phyloP scores from a whole-genome alignment of 2,113 vertebrate genomes.

The Microcebus ravelobensis region DNA sequence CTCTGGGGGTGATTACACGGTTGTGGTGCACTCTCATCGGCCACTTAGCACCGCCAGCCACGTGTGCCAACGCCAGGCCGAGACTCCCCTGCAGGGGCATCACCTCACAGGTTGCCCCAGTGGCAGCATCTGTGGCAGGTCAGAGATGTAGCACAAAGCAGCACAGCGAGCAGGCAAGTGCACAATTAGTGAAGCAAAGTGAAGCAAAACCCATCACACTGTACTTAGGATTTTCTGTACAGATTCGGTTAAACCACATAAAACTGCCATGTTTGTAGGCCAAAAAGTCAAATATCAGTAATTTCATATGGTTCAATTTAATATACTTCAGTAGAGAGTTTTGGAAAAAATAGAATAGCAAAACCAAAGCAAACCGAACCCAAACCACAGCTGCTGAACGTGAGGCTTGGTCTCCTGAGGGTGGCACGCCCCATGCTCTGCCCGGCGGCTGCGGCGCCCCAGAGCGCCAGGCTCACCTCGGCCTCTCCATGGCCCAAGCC shows the following conservation, averaged over 20 bases:
- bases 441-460: fast-evolving
- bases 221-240: not conserved
- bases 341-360: not conserved
- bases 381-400: not conserved
- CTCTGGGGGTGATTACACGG: too few species aligned
- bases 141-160: not conserved
- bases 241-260: not conserved
- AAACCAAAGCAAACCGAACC: not conserved
- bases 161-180: not conserved
- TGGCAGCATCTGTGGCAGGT: not conserved
- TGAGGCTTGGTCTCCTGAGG: not conserved
- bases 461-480: fast-evolving
- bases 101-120: fast-evolving
- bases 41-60: too few species aligned
- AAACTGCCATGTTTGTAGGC: not conserved
- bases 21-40: too few species aligned
- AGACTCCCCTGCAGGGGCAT: fast-evolving
- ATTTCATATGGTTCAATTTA: not conserved
- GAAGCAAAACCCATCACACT: not conserved
- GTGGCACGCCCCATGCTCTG: fast-evolving
- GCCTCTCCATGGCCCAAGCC: not conserved
- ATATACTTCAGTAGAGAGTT: not conserved
- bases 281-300: not conserved
- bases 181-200: slow-evolving; percentile 55
- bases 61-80: fast-evolving